Base-by-base conservation (phyloP, 2,113 vertebrate species). In the Erpornis zantholeuca region DNA sequence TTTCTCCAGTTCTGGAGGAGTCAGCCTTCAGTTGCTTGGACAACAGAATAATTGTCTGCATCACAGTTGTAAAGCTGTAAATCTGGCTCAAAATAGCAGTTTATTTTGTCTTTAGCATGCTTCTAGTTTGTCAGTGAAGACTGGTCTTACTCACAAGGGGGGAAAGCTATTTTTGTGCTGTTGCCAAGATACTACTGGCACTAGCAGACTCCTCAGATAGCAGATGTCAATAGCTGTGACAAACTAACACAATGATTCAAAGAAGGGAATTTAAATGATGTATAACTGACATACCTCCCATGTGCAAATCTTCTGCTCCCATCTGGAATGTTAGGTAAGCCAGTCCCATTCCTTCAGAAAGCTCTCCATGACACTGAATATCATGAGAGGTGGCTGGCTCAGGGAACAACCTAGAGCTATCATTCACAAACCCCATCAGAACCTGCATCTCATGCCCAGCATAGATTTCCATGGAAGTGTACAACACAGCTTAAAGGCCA, bases 131-230 rank as follows among this genome's bases (percentile, higher is more conserved):
- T 98, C 96, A 95, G 94, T 94, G 91, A 96, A 97, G 97, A 95
- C 97, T 97, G 94, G 96, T 97, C 97, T 98, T 97, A 95, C 95
- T 97, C 97, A 97, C 96, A 96, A 94, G 86, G 35, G 95, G 96
- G 84, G 57, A 97, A 98, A 98, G 97, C 96, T 98, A 98, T 98
- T 98, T 98, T 97, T 98, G 96, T 97, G 92, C 91, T 92, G 96
- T 98, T 98, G 98, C 98, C 98, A 98, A 96, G 98, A 97, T 97
- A 97, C 97, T 97, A 96, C 95, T 97, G 96, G 97, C 96, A 95
- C 89, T 86, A 97, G 96, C 92, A 96, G 97, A 73, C 96, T 98
- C 97, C 97, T 98, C 97, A 98, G 98, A 98, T 97, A 98, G 97
- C 91, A 94, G 88, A 94, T 97, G 94, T 97, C 96, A 95, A 97